Base-by-base conservation (phyloP, 2,797 vertebrate genomes). In the Liparis tanakae region DNA sequence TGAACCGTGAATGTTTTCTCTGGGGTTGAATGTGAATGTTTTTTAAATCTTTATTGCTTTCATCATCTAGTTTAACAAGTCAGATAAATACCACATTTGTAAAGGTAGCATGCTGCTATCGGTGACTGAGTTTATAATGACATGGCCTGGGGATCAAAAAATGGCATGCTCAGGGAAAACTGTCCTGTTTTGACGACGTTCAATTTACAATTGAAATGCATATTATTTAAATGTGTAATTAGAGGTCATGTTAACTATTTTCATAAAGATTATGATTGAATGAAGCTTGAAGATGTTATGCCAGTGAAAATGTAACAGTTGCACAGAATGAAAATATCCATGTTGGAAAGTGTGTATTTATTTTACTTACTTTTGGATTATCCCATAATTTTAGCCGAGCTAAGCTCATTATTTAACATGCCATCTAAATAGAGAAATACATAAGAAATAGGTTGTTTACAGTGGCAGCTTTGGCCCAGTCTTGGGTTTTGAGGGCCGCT, bases 11-110 rank as follows among this genome's bases (percentile, higher is more conserved):
- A 25, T 64, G 69, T 69, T 12, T 58, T 34, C 43, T 30, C 15
- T 36, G 43, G 8, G 9, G 5, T 17, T 63, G 18, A n/a, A 63
- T 63, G 30, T 51, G 17, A 60, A 67, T n/a, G 6, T 17, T 36
- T 69, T 46, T 65, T 59, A 34, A 61, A 54, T 8, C 55, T 57
- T 25, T 51, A 54, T 15, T 43, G 4, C 7, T 37, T 62, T 22
- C 41, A 8, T 36, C 12, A 44, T 66, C 10, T 5, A 55, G 51
- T 66, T 68, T 25, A 59, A 68, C 25, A 58, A 10, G 30, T 34
- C 20, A 50, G 43, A 1, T n/a, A 70, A 46, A 39, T 67, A 17
- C 1, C 3, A 61, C 18, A 30, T 4, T 17, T n/a, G 14, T 36
- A 55, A 30, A 39, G 22, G 6, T 30, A 18, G 36, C 0, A 17